phyloP scores from a whole-genome alignment of 2,113 vertebrate species.

The Tenrec ecaudatus region DNA sequence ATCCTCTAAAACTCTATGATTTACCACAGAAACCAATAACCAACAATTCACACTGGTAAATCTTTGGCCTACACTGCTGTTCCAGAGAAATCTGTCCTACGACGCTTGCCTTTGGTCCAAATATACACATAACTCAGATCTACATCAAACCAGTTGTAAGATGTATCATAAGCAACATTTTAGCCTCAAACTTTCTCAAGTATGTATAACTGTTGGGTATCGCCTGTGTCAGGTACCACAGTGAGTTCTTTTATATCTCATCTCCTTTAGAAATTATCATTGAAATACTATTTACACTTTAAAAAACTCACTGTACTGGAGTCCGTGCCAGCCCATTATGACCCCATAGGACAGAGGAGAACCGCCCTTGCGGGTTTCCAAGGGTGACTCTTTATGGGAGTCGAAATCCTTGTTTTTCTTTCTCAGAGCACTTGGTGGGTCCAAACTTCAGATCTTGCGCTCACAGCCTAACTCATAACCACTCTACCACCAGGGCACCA shows the following conservation, averaged over 20 bases:
- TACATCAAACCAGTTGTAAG: background rate
- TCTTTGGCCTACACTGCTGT: background rate
- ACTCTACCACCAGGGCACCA: too few species aligned
- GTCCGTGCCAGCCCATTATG: too few species aligned
- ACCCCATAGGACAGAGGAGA: too few species aligned
- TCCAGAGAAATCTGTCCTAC: background rate
- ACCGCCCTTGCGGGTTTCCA: too few species aligned
- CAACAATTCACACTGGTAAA: background rate
- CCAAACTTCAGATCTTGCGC: too few species aligned
- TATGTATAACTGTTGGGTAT: background rate
- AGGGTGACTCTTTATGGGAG: too few species aligned
- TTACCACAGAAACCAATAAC: background rate
- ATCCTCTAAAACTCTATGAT: background rate
- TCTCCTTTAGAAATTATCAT: background rate
- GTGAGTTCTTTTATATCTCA: background rate
- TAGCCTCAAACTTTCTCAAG: background rate
- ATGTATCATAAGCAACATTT: background rate
- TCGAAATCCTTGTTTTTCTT: too few species aligned
- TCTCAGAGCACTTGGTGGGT: too few species aligned
- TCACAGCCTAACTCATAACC: too few species aligned
- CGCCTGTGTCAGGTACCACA: background rate
- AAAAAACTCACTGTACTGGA: too few species aligned
- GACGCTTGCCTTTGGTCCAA: background rate
- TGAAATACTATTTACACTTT: slow-evolving; percentile 39
- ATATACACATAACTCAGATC: background rate